Conservation (phyloP, 1,140 invertebrate genomes). For the Caligus rogercresseyi region DNA sequence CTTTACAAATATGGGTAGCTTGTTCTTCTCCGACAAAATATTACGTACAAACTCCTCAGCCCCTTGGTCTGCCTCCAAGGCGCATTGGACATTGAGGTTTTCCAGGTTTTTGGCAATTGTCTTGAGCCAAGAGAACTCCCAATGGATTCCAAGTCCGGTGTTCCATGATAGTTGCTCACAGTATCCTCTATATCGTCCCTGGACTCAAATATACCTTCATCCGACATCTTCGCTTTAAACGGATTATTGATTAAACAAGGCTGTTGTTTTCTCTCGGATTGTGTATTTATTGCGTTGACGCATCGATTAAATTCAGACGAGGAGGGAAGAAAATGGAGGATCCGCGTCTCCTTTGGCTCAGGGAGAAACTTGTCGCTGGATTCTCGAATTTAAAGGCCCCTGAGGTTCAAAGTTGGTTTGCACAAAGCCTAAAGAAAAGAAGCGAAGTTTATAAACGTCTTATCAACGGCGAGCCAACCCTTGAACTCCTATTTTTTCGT, state of each 20-base stretch:
- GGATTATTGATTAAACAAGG: neutral
- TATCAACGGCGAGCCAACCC: neutral
- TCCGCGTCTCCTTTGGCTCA: neutral
- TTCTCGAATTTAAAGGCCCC: neutral
- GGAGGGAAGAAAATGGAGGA: neutral
- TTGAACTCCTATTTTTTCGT: neutral
- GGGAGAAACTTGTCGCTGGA: neutral
- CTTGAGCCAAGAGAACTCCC: neutral
- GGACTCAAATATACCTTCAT: neutral
- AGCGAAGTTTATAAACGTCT: neutral
- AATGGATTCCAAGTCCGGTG: neutral
- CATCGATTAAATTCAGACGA: neutral
- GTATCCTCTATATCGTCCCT: neutral
- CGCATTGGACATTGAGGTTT: neutral
- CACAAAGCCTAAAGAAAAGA: neutral
- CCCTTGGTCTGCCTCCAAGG: neutral
- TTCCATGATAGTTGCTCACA: neutral
- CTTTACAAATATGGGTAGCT: neutral
- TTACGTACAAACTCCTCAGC: neutral
- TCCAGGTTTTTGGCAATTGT: neutral
- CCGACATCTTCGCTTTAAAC: too few species aligned
- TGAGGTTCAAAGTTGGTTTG: neutral
- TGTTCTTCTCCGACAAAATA: neutral
- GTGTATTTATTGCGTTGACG: too few species aligned
- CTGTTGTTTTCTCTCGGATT: too few species aligned